Percentiles rank a stretch among this genome's conserved stretches.
phyloP scores from a whole-genome alignment of 2,888 invertebrate genomes.

The Mellilla xanthometata region DNA sequence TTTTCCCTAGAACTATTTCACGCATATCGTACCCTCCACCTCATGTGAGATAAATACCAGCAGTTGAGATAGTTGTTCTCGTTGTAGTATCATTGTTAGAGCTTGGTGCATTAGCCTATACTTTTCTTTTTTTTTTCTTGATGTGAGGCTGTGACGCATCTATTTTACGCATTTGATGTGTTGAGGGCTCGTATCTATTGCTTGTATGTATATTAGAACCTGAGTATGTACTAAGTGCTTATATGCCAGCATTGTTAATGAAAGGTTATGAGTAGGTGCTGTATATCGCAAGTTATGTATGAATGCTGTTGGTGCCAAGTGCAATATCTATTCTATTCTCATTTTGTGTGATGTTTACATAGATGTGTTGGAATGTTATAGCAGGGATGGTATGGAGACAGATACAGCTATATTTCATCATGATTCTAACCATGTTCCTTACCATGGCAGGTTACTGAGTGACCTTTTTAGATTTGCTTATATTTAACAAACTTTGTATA shows the following conservation, averaged over 20 bases:
- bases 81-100: slow-evolving; percentile 13
- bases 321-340: too few relatives aligned
- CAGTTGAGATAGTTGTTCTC: slow-evolving; percentile 1
- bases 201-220: background rate
- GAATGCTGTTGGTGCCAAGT: too few relatives aligned
- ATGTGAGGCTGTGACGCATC: slow-evolving; percentile 66
- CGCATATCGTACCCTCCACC: background rate
- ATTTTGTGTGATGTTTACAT: too few relatives aligned
- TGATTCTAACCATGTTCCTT: too few relatives aligned
- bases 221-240: background rate
- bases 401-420: too few relatives aligned
- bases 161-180: slow-evolving; percentile 17
- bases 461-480: too few relatives aligned
- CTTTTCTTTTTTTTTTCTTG: slow-evolving; percentile 53
- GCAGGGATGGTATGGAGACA: too few relatives aligned
- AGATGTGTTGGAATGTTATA: too few relatives aligned
- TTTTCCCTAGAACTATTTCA: slow-evolving; percentile 14
- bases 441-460: too few relatives aligned
- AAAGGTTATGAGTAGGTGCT: slow-evolving; percentile 1
- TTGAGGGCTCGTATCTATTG: background rate
- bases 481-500: too few relatives aligned
- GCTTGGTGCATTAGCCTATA: slow-evolving; percentile 7
- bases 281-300: too few relatives aligned
- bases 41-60: slow-evolving; percentile 6
- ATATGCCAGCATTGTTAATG: background rate